Evolutionary conservation across 2,113 vertebrate species (phyloP), one percentile per base, ranked within the genome.

Genomic region (Oncorhynchus gorbuscha): DNA sequence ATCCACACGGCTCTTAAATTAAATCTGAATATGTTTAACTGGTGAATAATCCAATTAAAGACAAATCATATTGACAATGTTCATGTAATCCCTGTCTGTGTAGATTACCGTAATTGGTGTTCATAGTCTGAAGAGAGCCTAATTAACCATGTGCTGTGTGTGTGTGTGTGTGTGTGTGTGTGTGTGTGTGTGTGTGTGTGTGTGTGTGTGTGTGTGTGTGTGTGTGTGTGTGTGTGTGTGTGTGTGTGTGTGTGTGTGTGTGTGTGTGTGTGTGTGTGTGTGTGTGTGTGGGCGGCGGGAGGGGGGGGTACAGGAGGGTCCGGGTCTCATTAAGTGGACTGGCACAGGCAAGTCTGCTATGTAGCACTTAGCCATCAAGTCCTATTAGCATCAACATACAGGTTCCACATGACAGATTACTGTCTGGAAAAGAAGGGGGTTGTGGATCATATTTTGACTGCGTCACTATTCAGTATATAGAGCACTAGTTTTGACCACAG

Each of bases 81-180:
- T 78, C 18, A 49, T 62, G 35, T 32, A 75, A 83, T 69, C 74
- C 75, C 32, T 58, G 3, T 45, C 32, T 58, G 2, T 45, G 5
- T 7, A 66, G 59, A 75, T 2, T 9, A 39, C 67, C 30, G 35
- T 86, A 80, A 86, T 82, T 76, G 76, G 28, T 28, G 77, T 81
- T 76, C 68, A 75, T 45, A 66, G 20, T 73, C 69, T 71, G 39
- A 39, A 39, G 39, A 9, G 8, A 39, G 39, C 2, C 39, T 39
- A 39, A 39, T 9, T 39, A 39, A 39, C 39, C 1, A 39, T 39
- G 39, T 39, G 39, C 39, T 39, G 39, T 39, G 35, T 39, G 35
- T 35, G 4, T 32, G 32, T 32, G 32, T 32, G 32, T 32, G 32
- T 32, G 28, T 28, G 28, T 28, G 28, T 28, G 28, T 3, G 28